Base-by-base conservation (phyloP, 37 sponge, comb jelly and placozoan species). In the Ephydatia muelleri region DNA sequence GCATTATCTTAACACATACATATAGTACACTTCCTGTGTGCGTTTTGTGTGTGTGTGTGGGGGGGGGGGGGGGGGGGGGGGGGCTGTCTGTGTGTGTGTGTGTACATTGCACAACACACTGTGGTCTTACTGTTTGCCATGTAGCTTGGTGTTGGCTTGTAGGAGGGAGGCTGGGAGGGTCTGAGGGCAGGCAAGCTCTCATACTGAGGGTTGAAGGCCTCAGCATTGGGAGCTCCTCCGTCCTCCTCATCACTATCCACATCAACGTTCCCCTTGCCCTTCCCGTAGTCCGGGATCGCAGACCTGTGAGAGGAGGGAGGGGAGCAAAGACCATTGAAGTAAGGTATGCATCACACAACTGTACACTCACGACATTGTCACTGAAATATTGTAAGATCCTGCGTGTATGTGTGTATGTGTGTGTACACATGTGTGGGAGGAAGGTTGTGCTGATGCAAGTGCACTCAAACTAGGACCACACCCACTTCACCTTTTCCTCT, bases 101-200 rank as follows among this genome's bases (percentile, higher is more conserved):
- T n/a, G n/a, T n/a, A n/a, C n/a, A n/a, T n/a, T n/a, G n/a, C n/a
- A n/a, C n/a, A n/a, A n/a, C n/a, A n/a, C n/a, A n/a, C n/a, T n/a
- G n/a, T n/a, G 47, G 22, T 38, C 70, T 21, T 65, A 73, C 75
- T 74, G 35, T 78, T 73, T 31, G 37, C 36, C 3, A 74, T 80
- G 70, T 90, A 90, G 82, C 36, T 38, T 19, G 92, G 92, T 5
- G 88, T 83, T 2, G 88, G 85, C 80, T 88, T 92, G 85, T 92
- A 92, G 27, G 80, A 65, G 2, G 92, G 92, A 37, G 92, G 92
- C 29, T 77, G 72, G 4, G 83, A 49, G 31, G 92, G 92, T 3
- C 92, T 57, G 26, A 75, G 80, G 25, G 88, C 86, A 49, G 92
- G 92, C 16, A 92, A 68, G 38, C 82, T 81, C 81, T 84, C 84